phyloP scores from a whole-genome alignment of 2,888 invertebrate species.

The Phaedon cochleariae region DNA sequence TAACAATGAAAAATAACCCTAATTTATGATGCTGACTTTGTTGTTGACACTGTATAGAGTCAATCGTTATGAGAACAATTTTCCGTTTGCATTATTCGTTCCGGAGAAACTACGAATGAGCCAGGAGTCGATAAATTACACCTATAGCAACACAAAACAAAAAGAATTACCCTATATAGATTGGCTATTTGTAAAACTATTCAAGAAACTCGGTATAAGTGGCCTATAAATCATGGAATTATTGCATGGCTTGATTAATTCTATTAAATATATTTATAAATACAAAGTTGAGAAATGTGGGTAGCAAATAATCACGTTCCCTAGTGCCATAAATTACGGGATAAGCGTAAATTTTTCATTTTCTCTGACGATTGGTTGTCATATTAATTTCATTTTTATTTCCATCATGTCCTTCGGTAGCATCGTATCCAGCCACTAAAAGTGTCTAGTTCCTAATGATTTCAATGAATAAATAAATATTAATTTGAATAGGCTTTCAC shows the following conservation, averaged over 20 bases:
- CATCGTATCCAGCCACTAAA: no score
- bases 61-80: slow-evolving; percentile 10
- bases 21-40: no score
- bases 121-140: slow-evolving; percentile 5
- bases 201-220: neutral
- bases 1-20: no score
- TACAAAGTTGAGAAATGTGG: slow-evolving; percentile 6
- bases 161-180: no score
- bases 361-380: neutral
- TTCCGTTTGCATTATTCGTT: slow-evolving; percentile 8
- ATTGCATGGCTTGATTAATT: slow-evolving; percentile 2
- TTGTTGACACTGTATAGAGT: no score
- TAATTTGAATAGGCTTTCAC: no score
- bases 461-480: no score
- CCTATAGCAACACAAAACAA: neutral
- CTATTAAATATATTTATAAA: slow-evolving; percentile 8
- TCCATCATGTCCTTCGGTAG: neutral
- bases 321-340: neutral
- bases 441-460: no score
- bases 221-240: slow-evolving; percentile 4
- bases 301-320: slow-evolving; percentile 9
- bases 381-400: neutral
- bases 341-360: neutral
- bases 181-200: slow-evolving; percentile 11
- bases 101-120: slow-evolving; percentile 3